Conservation (phyloP, 2,113 vertebrate species). For the Mesembrinibis cayennensis region DNA sequence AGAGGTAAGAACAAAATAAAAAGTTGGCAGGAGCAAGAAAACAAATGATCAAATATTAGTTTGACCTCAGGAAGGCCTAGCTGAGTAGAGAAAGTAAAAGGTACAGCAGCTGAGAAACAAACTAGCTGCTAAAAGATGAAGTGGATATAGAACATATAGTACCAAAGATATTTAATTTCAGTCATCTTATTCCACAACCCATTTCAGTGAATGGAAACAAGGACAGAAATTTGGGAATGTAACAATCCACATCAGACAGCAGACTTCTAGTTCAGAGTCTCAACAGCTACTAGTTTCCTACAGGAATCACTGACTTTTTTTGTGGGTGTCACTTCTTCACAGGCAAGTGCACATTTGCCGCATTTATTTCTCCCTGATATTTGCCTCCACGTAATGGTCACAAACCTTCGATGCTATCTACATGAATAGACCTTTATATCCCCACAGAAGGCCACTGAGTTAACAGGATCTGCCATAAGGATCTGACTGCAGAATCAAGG, state of each 20-base stretch:
- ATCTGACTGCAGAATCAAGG: constrained; percentile 31
- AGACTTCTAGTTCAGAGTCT: background rate
- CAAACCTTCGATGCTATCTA: background rate
- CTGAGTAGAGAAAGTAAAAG: background rate
- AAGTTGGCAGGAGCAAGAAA: constrained; percentile 31
- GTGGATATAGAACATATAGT: background rate
- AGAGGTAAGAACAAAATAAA: constrained; percentile 44
- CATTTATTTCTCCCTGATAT: background rate
- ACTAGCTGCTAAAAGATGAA: background rate
- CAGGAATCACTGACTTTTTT: background rate
- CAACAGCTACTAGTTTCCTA: background rate
- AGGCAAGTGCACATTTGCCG: background rate
- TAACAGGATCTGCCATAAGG: constrained; percentile 19
- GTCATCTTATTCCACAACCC: background rate
- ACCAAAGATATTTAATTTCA: background rate
- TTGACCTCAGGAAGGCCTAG: background rate
- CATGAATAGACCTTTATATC: constrained; percentile 49
- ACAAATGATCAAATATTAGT: background rate
- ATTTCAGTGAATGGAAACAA: background rate
- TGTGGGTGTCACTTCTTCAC: background rate
- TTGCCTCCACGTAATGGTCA: background rate
- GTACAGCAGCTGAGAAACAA: background rate
- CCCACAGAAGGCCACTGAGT: constrained; percentile 23
- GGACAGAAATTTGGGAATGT: background rate
- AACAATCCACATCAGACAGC: background rate